Evolutionary conservation across 2,113 vertebrate species (phyloP).

Genomic region (Urocitellus parryii): DNA sequence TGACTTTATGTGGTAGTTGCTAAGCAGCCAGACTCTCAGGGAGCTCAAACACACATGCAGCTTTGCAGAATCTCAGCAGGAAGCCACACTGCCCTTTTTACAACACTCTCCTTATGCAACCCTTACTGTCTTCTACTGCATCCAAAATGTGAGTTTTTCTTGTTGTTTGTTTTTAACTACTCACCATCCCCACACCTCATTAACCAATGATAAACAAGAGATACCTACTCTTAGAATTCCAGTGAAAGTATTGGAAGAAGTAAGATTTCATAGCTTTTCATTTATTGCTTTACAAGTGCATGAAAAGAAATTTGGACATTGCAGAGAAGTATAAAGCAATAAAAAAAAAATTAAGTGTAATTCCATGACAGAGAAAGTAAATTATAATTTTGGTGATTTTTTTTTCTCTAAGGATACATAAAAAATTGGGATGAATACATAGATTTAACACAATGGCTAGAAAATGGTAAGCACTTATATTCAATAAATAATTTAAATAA

Average conservation of each 20-base stretch:
- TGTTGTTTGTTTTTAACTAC: conserved; percentile 50
- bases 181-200: neutral
- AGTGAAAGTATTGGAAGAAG: neutral
- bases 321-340: neutral
- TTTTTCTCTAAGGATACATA: neutral
- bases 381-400: neutral
- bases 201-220: conserved; percentile 35
- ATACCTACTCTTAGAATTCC: neutral
- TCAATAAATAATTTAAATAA: conserved; percentile 30
- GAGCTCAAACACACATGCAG: conserved; percentile 46
- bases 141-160: neutral
- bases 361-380: neutral
- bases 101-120: conserved; percentile 45
- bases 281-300: neutral
- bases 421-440: neutral
- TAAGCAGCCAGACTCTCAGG: conserved; percentile 73
- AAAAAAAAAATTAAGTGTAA: neutral
- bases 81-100: conserved; percentile 49
- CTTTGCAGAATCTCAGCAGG: conserved; percentile 66
- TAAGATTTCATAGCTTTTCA: neutral
- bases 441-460: neutral
- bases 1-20: conserved; percentile 79
- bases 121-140: neutral
- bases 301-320: neutral
- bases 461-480: neutral